Percentiles rank a stretch among this genome's conserved stretches.
Evolutionary conservation across 2,797 vertebrate genomes (phyloP).

Genomic region (Presbytis comata): DNA sequence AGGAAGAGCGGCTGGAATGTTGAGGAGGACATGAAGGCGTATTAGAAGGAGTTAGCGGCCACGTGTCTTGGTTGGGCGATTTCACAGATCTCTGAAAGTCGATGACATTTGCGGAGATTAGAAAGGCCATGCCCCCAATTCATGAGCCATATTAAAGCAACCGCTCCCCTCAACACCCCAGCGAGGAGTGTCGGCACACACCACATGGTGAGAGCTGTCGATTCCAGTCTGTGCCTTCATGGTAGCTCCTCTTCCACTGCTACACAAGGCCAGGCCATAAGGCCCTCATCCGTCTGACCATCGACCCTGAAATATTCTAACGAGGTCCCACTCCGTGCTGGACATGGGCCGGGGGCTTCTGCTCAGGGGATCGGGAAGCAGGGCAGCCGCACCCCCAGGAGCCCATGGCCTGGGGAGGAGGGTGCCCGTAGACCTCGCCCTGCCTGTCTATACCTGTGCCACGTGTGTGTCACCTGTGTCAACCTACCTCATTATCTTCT

Average conservation of each 20-base stretch:
- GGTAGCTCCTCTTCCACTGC: no score
- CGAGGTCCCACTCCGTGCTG: fast-evolving
- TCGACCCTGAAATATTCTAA: neutral
- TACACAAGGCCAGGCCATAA: neutral
- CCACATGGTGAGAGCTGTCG: fast-evolving
- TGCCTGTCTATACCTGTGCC: neutral
- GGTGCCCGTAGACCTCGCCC: fast-evolving
- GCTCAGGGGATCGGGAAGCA: neutral
- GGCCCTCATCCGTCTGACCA: fast-evolving
- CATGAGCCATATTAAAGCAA: neutral
- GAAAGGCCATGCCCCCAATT: neutral
- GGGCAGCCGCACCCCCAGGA: fast-evolving
- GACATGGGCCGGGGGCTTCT: neutral
- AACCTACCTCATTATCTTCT: no score
- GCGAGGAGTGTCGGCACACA: fast-evolving
- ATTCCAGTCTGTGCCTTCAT: no score
- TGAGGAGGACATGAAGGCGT: fast-evolving
- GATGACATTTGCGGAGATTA: neutral
- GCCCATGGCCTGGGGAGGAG: no score
- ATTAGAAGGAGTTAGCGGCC: neutral
- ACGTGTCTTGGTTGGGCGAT: fast-evolving
- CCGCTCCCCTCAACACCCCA: no score
- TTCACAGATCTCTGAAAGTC: neutral
- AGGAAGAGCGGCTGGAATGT: no score
- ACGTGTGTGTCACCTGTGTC: neutral